Evolutionary conservation across 2,888 invertebrate genomes (phyloP).

Genomic region (Silvanus unidentatus): DNA sequence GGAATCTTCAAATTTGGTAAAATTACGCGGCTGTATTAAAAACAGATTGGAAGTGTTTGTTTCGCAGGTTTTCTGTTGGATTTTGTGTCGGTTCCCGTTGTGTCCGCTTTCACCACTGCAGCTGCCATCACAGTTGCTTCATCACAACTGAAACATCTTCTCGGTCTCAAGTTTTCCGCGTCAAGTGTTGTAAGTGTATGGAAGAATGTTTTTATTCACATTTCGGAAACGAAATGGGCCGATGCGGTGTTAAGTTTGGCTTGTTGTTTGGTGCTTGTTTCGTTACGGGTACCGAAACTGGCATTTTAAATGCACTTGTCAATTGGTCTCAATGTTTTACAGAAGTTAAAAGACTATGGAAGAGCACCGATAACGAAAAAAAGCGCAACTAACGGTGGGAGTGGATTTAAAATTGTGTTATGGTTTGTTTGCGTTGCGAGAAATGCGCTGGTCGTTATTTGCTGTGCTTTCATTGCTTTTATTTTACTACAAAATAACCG

Average conservation of each 20-base stretch:
- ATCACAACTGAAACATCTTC: constrained; percentile 64
- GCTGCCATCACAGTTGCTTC: constrained; percentile 70
- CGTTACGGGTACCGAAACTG: constrained; percentile 63
- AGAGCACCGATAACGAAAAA: constrained; percentile 29
- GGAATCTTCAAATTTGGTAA: constrained; percentile 61
- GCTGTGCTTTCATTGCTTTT: constrained; percentile 55
- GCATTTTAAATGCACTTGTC: no score
- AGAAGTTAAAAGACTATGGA: constrained; percentile 56
- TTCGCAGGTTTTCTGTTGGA: constrained; percentile 63
- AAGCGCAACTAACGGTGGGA: constrained; percentile 38
- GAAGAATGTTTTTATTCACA: constrained; percentile 51
- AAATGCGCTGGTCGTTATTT: constrained; percentile 64
- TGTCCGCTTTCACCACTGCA: constrained; percentile 70
- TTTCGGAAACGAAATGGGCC: constrained; percentile 51
- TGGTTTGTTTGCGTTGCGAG: constrained; percentile 63
- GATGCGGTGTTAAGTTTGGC: constrained; percentile 58
- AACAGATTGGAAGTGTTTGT: constrained; percentile 6
- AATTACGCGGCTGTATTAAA: background rate
- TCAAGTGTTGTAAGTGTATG: constrained; percentile 60
- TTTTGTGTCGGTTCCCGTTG: constrained; percentile 68
- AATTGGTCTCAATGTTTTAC: constrained; percentile 23
- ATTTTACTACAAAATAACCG: constrained; percentile 47
- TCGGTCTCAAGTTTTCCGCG: constrained; percentile 57
- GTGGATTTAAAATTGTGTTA: constrained; percentile 47
- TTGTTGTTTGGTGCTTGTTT: constrained; percentile 56